Conservation (phyloP, 1,140 invertebrate species). For the Antheraea pernyi region DNA sequence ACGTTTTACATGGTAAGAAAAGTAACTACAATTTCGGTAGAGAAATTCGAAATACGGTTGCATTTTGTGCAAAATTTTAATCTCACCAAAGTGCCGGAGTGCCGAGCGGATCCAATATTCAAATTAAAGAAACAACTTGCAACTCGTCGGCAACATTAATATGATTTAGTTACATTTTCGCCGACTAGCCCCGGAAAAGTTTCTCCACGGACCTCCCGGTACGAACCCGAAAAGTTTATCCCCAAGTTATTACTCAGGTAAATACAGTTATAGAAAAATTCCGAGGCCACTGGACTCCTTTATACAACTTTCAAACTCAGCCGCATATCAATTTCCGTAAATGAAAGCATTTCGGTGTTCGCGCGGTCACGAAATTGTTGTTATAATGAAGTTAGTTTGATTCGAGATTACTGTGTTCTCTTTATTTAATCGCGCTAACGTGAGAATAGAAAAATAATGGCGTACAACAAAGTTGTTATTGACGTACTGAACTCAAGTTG, state of each 20-base stretch:
- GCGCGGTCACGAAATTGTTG: constrained; percentile 28
- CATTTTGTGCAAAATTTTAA: constrained; percentile 33
- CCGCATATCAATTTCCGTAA: constrained; percentile 48
- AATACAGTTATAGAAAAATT: constrained; percentile 53
- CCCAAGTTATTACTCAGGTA: constrained; percentile 58
- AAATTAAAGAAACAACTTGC: constrained; percentile 42
- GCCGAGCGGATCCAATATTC: constrained; percentile 38
- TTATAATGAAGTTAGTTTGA: constrained; percentile 32
- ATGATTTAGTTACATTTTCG: constrained; percentile 55
- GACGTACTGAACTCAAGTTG: constrained; percentile 24
- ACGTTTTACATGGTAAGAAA: neutral
- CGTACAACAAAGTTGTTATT: constrained; percentile 24
- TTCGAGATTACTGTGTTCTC: constrained; percentile 19
- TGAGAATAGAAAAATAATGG: constrained; percentile 33
- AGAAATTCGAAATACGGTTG: constrained; percentile 21
- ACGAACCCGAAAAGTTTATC: constrained; percentile 30
- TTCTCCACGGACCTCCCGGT: constrained; percentile 26
- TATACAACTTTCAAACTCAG: constrained; percentile 37
- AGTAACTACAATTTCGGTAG: constrained; percentile 24
- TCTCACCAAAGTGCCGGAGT: constrained; percentile 25
- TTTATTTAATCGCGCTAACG: constrained; percentile 27
- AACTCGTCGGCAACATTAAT: constrained; percentile 50
- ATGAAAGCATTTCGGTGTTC: constrained; percentile 42
- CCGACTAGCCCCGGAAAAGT: constrained; percentile 47
- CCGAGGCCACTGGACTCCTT: constrained; percentile 26